Evolutionary conservation across 1,140 invertebrate genomes (phyloP).

Genomic region (Panonychus citri): DNA sequence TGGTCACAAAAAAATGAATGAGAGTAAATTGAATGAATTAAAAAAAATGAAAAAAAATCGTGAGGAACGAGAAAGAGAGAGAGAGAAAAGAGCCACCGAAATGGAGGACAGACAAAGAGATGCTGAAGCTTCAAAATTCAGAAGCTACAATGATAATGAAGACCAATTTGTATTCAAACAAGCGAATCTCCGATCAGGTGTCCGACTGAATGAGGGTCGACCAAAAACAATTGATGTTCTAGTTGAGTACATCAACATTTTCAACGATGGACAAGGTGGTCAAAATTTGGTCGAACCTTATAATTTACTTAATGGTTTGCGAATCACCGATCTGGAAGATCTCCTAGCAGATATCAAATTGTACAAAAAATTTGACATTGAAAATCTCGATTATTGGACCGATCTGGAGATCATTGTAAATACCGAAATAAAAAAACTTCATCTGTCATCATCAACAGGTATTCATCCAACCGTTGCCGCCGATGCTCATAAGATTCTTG

Average conservation of each 20-base stretch:
- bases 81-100: conserved; percentile 70
- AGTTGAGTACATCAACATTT: conserved; percentile 68
- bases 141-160: conserved; percentile 70
- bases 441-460: conserved; percentile 27
- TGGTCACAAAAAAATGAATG: too few species aligned
- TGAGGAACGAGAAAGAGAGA: conserved; percentile 64
- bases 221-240: conserved; percentile 95
- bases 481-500: conserved; percentile 72
- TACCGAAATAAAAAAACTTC: conserved; percentile 59
- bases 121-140: conserved; percentile 81
- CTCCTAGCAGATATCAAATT: conserved; percentile 85
- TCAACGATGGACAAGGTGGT: neutral
- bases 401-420: conserved; percentile 88
- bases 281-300: conserved; percentile 76
- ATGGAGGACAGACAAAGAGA: conserved; percentile 56
- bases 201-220: conserved; percentile 80
- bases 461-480: conserved; percentile 76
- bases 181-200: conserved; percentile 17
- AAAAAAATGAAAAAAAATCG: conserved; percentile 64
- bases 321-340: conserved; percentile 84
- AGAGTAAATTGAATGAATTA: too few species aligned
- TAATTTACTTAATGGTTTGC: conserved; percentile 74
- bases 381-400: conserved; percentile 83
- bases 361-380: conserved; percentile 35
- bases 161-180: conserved; percentile 25